Conservation (phyloP, 2,888 invertebrate genomes). For the Chelonus formosanus region DNA sequence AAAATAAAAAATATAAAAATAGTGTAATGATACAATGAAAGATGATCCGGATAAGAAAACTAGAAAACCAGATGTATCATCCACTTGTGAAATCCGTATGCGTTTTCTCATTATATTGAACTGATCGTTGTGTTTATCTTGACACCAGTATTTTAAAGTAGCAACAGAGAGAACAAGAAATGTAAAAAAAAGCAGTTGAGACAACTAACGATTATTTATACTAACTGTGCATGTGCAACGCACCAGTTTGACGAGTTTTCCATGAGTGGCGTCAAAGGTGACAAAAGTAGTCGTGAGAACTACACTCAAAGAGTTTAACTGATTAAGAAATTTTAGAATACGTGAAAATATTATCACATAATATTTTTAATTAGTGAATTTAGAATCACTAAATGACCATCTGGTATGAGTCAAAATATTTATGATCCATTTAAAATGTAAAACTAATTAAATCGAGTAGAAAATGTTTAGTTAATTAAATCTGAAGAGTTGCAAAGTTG, state of each 20-base stretch:
- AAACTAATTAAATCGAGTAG: too few species aligned
- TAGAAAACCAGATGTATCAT: neutral
- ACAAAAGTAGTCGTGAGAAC: constrained; percentile 40
- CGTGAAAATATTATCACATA: constrained; percentile 5
- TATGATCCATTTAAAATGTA: too few species aligned
- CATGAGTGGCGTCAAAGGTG: constrained; percentile 33
- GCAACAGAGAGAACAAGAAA: neutral
- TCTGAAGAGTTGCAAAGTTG: too few species aligned
- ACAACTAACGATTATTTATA: constrained; percentile 26
- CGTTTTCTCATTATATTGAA: constrained; percentile 23
- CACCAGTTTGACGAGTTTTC: constrained; percentile 20
- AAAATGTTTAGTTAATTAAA: too few species aligned
- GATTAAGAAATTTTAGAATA: constrained; percentile 1
- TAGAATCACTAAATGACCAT: too few species aligned
- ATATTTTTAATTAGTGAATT: too few species aligned
- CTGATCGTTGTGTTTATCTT: constrained; percentile 16
- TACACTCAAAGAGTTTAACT: neutral
- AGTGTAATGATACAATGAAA: neutral
- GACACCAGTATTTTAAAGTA: constrained; percentile 21
- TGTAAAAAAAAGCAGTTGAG: constrained; percentile 22
- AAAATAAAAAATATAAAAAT: neutral
- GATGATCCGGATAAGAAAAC: neutral
- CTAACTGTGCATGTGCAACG: constrained; percentile 4
- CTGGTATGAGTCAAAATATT: too few species aligned
- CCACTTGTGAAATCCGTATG: constrained; percentile 25